Conservation (phyloP, 1,140 invertebrate genomes). For the Tribolium castaneum region DNA sequence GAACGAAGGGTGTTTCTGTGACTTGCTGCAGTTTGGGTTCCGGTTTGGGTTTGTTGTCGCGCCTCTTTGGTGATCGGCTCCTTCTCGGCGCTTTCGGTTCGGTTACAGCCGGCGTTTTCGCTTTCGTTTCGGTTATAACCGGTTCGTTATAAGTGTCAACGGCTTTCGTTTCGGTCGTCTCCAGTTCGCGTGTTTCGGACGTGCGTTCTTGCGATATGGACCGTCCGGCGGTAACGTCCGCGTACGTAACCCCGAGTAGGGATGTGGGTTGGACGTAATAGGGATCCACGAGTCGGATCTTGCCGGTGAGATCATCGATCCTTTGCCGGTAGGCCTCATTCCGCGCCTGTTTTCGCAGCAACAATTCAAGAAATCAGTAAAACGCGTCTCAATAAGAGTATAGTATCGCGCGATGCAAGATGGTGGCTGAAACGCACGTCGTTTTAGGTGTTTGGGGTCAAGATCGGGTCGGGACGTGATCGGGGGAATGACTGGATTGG, state of each 20-base stretch:
- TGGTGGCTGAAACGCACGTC: conserved; percentile 60
- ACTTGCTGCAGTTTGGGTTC: conserved; percentile 28
- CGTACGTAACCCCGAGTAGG: conserved; percentile 66
- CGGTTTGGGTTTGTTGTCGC: conserved; percentile 51
- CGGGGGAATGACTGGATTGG: conserved; percentile 23
- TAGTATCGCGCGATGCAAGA: conserved; percentile 50
- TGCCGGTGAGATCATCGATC: conserved; percentile 74
- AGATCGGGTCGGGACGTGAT: conserved; percentile 49
- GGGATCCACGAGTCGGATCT: conserved; percentile 79
- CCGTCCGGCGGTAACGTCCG: conserved; percentile 62
- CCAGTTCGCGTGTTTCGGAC: conserved; percentile 27
- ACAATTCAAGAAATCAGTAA: conserved; percentile 61
- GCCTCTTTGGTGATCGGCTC: conserved; percentile 60
- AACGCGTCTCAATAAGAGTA: conserved; percentile 31
- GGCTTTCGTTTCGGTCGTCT: conserved; percentile 34
- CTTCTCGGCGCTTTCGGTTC: conserved; percentile 57
- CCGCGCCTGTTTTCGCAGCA: conserved; percentile 77
- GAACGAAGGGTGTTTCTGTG: background rate
- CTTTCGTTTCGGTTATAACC: background rate
- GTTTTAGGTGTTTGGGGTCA: conserved; percentile 45
- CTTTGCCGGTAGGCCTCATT: conserved; percentile 74
- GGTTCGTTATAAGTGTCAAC: conserved; percentile 15
- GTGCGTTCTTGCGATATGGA: conserved; percentile 54
- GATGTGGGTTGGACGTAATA: conserved; percentile 69
- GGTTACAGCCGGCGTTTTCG: conserved; percentile 2